Percentiles rank a stretch among this genome's conserved stretches.
These are phyloP conservation scores for Poecilia velifera DNA, from an alignment of 2,797 vertebrate genomes.

Conservation along the genomic window DNA sequence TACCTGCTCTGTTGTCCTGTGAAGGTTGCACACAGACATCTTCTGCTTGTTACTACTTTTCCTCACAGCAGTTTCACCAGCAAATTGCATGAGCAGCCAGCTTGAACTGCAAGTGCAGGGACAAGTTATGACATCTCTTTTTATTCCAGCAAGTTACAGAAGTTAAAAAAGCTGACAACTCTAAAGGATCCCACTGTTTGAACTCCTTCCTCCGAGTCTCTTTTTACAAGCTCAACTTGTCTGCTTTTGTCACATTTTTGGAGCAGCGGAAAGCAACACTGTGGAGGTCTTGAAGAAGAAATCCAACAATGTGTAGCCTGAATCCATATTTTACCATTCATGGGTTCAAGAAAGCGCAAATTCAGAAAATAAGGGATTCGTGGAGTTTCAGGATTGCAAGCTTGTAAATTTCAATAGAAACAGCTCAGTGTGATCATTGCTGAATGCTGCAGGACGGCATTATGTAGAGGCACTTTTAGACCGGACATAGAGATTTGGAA, in stretches of 20 bases:
- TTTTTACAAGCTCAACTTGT: constrained; percentile 7
- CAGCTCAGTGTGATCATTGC: not conserved
- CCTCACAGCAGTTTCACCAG: not conserved
- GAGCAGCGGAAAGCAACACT: not conserved
- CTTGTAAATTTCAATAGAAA: not conserved
- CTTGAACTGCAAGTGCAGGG: not conserved
- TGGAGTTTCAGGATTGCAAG: not conserved
- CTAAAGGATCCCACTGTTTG: constrained; percentile 1
- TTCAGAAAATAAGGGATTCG: not conserved
- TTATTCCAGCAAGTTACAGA: not conserved
- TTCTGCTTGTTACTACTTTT: not conserved
- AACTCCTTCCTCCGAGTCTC: not conserved
- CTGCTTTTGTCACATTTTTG: not conserved
- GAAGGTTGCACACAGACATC: constrained; percentile 2
- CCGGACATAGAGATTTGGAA: not conserved
- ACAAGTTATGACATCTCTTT: not conserved
- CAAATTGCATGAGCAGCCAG: constrained; percentile 13
- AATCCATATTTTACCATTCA: not conserved
- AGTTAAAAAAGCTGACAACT: constrained; percentile 3
- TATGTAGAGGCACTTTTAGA: not conserved
- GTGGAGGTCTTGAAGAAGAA: not conserved
- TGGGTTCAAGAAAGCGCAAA: not conserved
- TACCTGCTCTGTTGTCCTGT: not conserved
- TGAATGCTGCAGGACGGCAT: not conserved
- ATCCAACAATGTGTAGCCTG: not conserved